These are phyloP conservation scores for Coendou prehensilis DNA, from an alignment of 2,797 vertebrate species.

Conservation along the genomic window DNA sequence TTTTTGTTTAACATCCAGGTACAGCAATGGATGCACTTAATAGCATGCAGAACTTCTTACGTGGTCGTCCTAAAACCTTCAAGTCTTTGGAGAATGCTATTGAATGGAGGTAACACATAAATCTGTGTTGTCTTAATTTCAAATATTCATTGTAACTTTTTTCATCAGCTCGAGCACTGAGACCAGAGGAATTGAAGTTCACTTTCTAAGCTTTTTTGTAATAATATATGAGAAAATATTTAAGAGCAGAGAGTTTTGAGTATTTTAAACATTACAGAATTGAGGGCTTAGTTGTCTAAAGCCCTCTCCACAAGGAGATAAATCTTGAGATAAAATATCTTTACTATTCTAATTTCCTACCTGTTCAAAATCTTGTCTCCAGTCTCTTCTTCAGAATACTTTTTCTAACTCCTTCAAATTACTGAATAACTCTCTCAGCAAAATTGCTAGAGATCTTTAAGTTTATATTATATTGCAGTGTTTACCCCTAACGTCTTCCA, in stretches of 20 bases:
- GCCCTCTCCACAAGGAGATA: not conserved
- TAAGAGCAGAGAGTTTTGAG: not conserved
- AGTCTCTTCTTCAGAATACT: not conserved
- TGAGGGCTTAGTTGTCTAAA: slow-evolving; percentile 36
- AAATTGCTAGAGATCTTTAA: slow-evolving; percentile 41
- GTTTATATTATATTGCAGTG: not conserved
- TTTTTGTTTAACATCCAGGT: slow-evolving; percentile 88
- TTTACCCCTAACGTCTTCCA: slow-evolving; percentile 10
- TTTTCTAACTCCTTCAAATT: not conserved
- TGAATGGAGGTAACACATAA: slow-evolving; percentile 95
- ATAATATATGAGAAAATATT: slow-evolving; percentile 14
- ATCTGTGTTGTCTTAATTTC: slow-evolving; percentile 21
- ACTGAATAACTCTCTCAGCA: not conserved
- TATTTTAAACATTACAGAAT: slow-evolving; percentile 51
- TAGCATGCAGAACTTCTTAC: slow-evolving; percentile 99
- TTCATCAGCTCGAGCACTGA: slow-evolving; percentile 53
- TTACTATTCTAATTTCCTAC: slow-evolving; percentile 31
- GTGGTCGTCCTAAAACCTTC: slow-evolving; percentile 98
- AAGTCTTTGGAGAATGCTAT: slow-evolving; percentile 98
- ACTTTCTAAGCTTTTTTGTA: slow-evolving; percentile 42
- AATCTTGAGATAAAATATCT: slow-evolving; percentile 50
- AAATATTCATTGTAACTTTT: slow-evolving; percentile 62
- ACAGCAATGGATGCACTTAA: slow-evolving; percentile 99
- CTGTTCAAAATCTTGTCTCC: not conserved
- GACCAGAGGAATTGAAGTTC: slow-evolving; percentile 27